phyloP scores from a whole-genome alignment of 2,888 invertebrate genomes.

The Orthonychiurus folsomi region DNA sequence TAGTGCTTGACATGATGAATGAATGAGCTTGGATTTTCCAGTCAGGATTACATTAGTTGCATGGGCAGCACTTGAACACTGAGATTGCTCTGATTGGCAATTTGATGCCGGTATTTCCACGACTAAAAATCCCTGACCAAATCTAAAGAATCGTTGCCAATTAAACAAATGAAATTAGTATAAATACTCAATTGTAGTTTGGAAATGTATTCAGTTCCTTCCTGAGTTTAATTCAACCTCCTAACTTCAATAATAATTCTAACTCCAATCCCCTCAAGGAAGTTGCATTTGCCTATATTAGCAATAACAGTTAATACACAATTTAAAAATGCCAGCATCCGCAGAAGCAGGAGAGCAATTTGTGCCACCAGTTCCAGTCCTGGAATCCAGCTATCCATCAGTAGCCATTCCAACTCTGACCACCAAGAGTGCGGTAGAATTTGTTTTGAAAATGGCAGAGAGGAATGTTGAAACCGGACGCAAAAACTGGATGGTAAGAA shows the following conservation, averaged over 20 bases:
- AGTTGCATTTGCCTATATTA: too few species aligned
- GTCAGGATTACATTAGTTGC: background rate
- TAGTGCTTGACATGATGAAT: too few species aligned
- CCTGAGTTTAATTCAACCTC: background rate
- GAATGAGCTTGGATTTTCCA: background rate
- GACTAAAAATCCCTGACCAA: background rate
- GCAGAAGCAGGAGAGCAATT: constrained; percentile 18
- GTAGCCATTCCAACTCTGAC: constrained; percentile 28
- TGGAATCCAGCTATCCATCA: constrained; percentile 26
- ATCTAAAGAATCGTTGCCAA: background rate
- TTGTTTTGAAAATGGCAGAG: constrained; percentile 25
- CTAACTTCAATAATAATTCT: background rate
- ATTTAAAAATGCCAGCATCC: background rate
- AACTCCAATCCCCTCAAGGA: background rate
- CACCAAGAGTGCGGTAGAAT: constrained; percentile 24
- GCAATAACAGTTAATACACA: too few species aligned
- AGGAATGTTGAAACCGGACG: constrained; percentile 25
- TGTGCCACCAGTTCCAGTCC: constrained; percentile 11
- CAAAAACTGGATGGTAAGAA: constrained; percentile 34
- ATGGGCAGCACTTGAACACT: background rate
- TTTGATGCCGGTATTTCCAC: background rate
- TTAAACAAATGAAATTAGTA: background rate
- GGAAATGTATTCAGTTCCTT: background rate
- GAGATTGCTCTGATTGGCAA: background rate
- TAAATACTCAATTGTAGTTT: background rate